A percentile compares a stretch with the other conserved stretches of the same genome.
phyloP scores from a whole-genome alignment of 2,797 vertebrate genomes.

The Rhynchonycteris naso region DNA sequence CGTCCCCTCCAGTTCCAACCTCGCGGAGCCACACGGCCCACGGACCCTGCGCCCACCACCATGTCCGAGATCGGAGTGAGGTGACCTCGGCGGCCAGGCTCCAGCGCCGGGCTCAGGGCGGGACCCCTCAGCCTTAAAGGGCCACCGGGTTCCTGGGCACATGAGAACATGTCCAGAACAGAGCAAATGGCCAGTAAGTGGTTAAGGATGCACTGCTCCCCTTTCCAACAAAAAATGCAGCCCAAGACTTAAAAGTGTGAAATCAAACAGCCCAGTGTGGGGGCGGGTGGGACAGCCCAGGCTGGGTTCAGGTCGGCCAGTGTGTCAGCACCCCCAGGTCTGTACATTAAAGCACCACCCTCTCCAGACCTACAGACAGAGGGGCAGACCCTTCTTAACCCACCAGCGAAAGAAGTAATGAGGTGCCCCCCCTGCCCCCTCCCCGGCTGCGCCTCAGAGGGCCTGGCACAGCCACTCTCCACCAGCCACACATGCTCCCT shows the following conservation, averaged over 20 bases:
- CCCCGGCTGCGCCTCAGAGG: neutral
- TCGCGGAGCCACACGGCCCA: neutral
- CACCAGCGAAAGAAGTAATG: neutral
- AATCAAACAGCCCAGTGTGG: neutral
- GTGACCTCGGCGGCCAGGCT: neutral
- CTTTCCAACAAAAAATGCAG: neutral
- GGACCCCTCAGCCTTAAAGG: rapidly evolving
- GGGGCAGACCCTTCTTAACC: neutral
- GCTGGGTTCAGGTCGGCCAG: neutral
- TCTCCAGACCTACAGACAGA: neutral
- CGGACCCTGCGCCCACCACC: neutral
- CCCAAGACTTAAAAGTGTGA: neutral
- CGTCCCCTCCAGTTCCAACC: neutral
- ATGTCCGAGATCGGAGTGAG: rapidly evolving
- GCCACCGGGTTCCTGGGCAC: neutral
- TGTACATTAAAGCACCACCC: rapidly evolving
- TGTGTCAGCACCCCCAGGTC: neutral
- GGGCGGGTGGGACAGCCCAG: neutral
- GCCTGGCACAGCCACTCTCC: neutral
- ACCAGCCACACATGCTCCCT: rapidly evolving
- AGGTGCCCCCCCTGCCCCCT: neutral
- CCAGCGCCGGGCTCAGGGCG: rapidly evolving
- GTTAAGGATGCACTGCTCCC: neutral
- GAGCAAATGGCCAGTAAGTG: neutral
- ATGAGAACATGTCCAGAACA: neutral